Base-by-base conservation (phyloP, 1,140 invertebrate genomes). In the Camponotus pennsylvanicus region DNA sequence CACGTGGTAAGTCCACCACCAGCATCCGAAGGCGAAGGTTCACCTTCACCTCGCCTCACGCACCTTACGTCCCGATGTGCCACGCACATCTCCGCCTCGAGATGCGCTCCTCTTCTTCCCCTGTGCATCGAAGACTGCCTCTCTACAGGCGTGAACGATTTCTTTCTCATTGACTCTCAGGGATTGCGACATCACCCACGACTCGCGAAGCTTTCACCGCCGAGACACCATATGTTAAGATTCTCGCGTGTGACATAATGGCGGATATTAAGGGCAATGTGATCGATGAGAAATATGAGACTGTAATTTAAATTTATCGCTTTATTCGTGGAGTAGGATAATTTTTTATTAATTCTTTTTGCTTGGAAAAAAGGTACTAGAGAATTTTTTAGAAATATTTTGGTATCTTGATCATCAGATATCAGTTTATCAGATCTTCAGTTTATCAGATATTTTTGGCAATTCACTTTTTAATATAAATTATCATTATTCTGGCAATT, bases 1-100 rank as follows among this genome's bases (percentile, higher is more conserved):
- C 90, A 79, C 63, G 86, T 75, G 92, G 93, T 92, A 88, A 77
- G 71, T 78, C 59, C 27, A 55, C 71, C 71, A 73, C 52, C 55
- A 82, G 55, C 79, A 73, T 11, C 55, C 69, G 40, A 3, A 40
- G 27, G 27, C 45, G 63, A 32, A 13, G 15, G 57, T 52, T 79
- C 42, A 21, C 52, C 84, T 66, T 76, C 59, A 61, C 45, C 55
- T 45, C 69, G 52, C 34, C 40, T 63, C 11, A 27, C 40, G 42
- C 57, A 61, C 40, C 52, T 57, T 21, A 45, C 27, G 45, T 15
- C 52, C 13, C 40, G 52, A 21, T 61, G 27, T 61, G 27, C 40
- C 11, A 55, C 61, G 79, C 79, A 27, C 27, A 83, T 83, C 79
- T 73, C 8, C 69, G 13, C 21, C 63, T 52, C 37, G 40, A 13